Evolutionary conservation across 2,888 invertebrate genomes (phyloP).

Genomic region (Digitonthophagus gazella): DNA sequence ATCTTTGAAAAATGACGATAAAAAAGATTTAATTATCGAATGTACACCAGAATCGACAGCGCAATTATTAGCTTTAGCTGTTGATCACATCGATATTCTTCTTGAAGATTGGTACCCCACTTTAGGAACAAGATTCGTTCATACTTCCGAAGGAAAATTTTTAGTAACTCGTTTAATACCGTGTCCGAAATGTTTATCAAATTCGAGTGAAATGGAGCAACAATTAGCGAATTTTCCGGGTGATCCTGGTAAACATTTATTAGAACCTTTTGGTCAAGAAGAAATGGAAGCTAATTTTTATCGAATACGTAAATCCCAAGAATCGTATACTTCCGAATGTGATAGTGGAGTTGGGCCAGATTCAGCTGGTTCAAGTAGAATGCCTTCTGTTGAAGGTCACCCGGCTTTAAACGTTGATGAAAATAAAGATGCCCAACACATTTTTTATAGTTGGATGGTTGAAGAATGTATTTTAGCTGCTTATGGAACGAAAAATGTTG

Average conservation of each 20-base stretch:
- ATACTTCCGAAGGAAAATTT: conserved; percentile 94
- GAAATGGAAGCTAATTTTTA: conserved; percentile 24
- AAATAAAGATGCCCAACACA: conserved; percentile 37
- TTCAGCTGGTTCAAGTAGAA: conserved; percentile 74
- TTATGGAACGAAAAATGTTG: conserved; percentile 67
- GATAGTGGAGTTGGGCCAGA: conserved; percentile 88
- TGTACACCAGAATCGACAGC: conserved; percentile 78
- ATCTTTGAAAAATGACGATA: conserved; percentile 44
- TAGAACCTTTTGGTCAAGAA: conserved; percentile 29
- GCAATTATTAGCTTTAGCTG: conserved; percentile 80
- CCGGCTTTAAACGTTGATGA: conserved; percentile 53
- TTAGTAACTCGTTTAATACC: conserved; percentile 91
- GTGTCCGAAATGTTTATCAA: conserved; percentile 82
- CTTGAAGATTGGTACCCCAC: conserved; percentile 99
- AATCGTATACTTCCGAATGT: conserved; percentile 77
- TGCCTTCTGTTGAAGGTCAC: conserved; percentile 80
- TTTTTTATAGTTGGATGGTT: conserved; percentile 81
- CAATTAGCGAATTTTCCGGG: conserved; percentile 37
- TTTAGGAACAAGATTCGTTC: conserved; percentile 93
- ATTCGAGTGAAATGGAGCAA: conserved; percentile 47
- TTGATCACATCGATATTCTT: conserved; percentile 93
- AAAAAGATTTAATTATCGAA: conserved; percentile 63
- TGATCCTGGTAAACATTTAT: conserved; percentile 32
- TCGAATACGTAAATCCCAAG: conserved; percentile 60
- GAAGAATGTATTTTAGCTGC: conserved; percentile 94